Evolutionary conservation across 2,797 vertebrate genomes (phyloP).

Genomic region (Eupleurogrammus muticus): DNA sequence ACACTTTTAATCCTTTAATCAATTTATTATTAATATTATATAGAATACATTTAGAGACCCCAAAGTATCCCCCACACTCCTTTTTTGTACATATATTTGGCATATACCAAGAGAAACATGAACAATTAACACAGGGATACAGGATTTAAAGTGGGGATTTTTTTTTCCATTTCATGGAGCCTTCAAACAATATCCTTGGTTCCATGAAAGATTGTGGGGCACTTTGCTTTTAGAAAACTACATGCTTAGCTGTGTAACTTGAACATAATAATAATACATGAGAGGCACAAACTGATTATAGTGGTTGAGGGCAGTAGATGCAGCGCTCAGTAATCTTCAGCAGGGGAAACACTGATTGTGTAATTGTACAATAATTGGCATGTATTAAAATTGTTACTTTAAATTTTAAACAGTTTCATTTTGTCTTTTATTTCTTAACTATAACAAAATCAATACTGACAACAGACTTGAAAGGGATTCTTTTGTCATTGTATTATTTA

Average conservation of each 20-base stretch:
- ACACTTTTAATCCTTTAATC: too few relatives aligned
- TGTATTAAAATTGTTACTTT: constrained; percentile 42
- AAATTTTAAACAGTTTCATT: constrained; percentile 37
- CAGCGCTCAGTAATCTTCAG: constrained; percentile 55
- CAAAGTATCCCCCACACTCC: too few relatives aligned
- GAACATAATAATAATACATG: constrained; percentile 25
- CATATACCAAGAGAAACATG: too few relatives aligned
- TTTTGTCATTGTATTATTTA: constrained; percentile 79
- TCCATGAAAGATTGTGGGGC: constrained; percentile 8
- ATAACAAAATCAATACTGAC: constrained; percentile 63
- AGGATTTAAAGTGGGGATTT: too few relatives aligned
- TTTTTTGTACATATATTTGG: too few relatives aligned
- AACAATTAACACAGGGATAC: too few relatives aligned
- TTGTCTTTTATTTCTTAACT: constrained; percentile 32
- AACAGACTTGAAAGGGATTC: constrained; percentile 64
- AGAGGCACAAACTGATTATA: constrained; percentile 37
- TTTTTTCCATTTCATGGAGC: too few relatives aligned
- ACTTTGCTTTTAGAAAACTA: neutral
- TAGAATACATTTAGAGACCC: too few relatives aligned
- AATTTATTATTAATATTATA: neutral
- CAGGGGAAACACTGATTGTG: constrained; percentile 46
- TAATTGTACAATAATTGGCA: constrained; percentile 44
- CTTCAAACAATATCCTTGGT: neutral
- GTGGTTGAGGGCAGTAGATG: constrained; percentile 43
- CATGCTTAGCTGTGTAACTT: constrained; percentile 29